Percentiles rank a stretch among this genome's conserved stretches.
phyloP scores from a whole-genome alignment of 2,113 vertebrate species.

The Notarius quadriscutis region DNA sequence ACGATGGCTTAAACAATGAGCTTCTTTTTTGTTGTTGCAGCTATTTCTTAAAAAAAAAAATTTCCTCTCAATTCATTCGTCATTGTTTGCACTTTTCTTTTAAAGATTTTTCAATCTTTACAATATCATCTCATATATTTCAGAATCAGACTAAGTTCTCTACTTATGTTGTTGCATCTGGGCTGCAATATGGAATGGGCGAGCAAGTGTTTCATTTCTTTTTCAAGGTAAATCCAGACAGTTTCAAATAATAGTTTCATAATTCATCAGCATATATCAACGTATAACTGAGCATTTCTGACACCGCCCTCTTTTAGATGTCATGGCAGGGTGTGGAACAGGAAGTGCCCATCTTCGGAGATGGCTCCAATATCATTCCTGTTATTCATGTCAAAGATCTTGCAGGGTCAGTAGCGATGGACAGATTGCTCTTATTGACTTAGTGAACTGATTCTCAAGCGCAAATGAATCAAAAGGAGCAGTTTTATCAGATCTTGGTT shows the following conservation, averaged over 20 bases:
- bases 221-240: slow-evolving; percentile 81
- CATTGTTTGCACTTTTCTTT: not conserved
- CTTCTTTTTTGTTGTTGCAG: too few relatives aligned
- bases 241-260: too few relatives aligned
- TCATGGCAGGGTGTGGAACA: slow-evolving; percentile 81
- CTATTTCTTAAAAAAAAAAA: too few relatives aligned
- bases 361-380: slow-evolving; percentile 83
- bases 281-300: too few relatives aligned
- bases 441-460: not conserved
- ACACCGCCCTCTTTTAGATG: too few relatives aligned
- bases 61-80: not conserved
- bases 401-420: slow-evolving; percentile 74
- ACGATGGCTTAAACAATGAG: not conserved
- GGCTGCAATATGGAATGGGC: slow-evolving; percentile 87
- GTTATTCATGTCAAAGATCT: slow-evolving; percentile 87
- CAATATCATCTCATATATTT: slow-evolving; percentile 18
- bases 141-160: slow-evolving; percentile 76
- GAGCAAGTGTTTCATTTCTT: slow-evolving; percentile 86
- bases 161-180: slow-evolving; percentile 86
- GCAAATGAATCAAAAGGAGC: not conserved
- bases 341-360: slow-evolving; percentile 81
- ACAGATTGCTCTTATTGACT: too few relatives aligned
- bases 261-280: too few relatives aligned
- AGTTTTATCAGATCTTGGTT: not conserved
- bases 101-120: not conserved